Percentiles rank a stretch among this genome's conserved stretches.
These are phyloP conservation scores for Azemiops feae DNA, from an alignment of 2,113 vertebrate genomes.

Conservation along the genomic window DNA sequence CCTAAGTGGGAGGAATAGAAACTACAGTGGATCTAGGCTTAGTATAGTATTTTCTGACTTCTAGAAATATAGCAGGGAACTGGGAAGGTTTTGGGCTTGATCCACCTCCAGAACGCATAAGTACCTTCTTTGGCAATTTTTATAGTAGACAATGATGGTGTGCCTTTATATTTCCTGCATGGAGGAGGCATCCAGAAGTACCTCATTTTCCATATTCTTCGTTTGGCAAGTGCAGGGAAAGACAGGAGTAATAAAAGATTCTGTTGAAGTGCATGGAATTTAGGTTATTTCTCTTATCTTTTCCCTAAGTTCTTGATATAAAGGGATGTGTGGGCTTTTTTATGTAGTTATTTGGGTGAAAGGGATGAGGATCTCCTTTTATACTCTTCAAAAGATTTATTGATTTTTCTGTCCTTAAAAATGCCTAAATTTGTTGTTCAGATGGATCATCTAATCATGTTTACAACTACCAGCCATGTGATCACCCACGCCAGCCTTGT, in stretches of 20 bases:
- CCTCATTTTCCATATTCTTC: neutral
- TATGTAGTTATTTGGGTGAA: neutral
- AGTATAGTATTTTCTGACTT: neutral
- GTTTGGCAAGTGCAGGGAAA: neutral
- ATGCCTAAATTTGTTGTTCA: conserved; percentile 66
- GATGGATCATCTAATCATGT: conserved; percentile 98
- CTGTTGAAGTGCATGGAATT: neutral
- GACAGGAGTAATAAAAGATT: neutral
- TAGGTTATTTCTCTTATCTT: neutral
- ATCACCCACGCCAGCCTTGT: conserved; percentile 95
- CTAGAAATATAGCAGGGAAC: neutral
- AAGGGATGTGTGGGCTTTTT: neutral
- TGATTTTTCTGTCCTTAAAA: conserved; percentile 24
- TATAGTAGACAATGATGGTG: neutral
- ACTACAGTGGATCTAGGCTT: neutral
- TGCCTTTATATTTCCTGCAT: neutral
- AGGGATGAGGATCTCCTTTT: too few species aligned
- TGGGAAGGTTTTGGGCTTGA: neutral
- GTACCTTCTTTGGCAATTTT: neutral
- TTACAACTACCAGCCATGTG: conserved; percentile 99
- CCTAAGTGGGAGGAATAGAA: neutral
- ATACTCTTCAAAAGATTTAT: neutral
- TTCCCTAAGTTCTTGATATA: neutral
- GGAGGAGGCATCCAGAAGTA: neutral
- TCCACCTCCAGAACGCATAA: too few species aligned